A percentile compares a stretch with the other conserved stretches of the same genome.
These are phyloP conservation scores for Penaeus monodon DNA, from an alignment of 2,888 invertebrate species.

Conservation along the genomic window DNA sequence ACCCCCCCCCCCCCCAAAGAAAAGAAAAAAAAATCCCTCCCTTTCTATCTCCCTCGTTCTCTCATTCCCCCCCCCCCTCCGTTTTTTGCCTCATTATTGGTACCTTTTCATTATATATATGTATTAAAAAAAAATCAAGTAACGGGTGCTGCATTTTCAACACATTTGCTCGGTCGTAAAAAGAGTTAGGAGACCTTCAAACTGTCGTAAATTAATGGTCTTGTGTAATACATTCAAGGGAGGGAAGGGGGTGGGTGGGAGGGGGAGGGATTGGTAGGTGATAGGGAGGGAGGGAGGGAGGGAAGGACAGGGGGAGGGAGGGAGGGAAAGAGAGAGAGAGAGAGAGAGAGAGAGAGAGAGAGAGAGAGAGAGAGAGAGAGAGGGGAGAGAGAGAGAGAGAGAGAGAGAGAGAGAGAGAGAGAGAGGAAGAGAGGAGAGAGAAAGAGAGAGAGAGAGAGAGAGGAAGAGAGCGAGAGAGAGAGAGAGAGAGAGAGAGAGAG, in stretches of 20 bases:
- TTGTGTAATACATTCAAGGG: conserved; percentile 27
- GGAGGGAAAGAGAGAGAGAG: neutral
- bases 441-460: neutral
- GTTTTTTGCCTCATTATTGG: no score
- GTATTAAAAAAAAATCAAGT: neutral
- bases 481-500: neutral
- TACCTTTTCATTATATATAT: neutral
- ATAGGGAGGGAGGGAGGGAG: neutral
- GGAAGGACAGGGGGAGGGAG: neutral
- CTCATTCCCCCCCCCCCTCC: no score
- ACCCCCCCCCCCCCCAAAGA: no score
- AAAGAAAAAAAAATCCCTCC: no score
- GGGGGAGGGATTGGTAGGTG: neutral
- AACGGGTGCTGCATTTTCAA: conserved; percentile 29
- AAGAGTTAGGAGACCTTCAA: conserved; percentile 8
- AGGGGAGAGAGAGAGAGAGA: neutral
- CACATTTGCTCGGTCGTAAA: conserved; percentile 40
- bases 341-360: no score
- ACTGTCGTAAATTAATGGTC: conserved; percentile 38
- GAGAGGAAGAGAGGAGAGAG: neutral
- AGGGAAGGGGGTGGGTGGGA: neutral
- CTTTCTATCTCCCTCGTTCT: no score
- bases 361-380: neutral
- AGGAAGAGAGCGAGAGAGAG: neutral
- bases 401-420: neutral